Conservation (phyloP, 2,797 vertebrate species). For the Neomorphus geoffroyi region DNA sequence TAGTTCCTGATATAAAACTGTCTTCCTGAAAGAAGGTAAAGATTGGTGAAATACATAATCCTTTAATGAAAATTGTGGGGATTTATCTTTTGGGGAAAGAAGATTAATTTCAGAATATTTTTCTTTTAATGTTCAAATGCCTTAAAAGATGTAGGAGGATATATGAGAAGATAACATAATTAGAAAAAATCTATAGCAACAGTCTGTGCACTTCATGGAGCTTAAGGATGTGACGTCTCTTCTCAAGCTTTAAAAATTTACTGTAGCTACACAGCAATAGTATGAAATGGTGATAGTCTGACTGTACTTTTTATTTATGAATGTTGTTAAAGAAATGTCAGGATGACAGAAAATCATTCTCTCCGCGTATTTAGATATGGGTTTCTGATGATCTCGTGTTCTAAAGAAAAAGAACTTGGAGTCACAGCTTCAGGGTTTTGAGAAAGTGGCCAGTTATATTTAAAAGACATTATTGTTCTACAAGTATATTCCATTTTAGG, state of each 20-base stretch:
- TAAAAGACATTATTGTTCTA: not conserved
- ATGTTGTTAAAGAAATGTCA: not conserved
- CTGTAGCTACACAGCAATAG: not conserved
- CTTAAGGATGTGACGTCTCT: not conserved
- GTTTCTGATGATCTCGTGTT: not conserved
- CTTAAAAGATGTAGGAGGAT: not conserved
- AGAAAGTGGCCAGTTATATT: not conserved
- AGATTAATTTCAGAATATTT: not conserved
- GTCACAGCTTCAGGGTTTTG: not conserved
- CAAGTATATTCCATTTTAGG: not conserved
- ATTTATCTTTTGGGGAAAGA: not conserved
- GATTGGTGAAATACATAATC: not conserved
- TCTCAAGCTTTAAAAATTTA: not conserved
- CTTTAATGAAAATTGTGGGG: not conserved
- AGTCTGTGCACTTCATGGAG: not conserved
- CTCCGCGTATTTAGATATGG: not conserved
- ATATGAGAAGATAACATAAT: not conserved
- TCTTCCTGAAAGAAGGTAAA: not conserved
- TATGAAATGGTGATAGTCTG: not conserved
- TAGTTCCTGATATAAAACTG: not conserved
- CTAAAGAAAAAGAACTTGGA: not conserved
- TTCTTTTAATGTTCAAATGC: not conserved
- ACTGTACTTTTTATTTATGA: not conserved
- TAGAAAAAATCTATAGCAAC: conserved; percentile 24
- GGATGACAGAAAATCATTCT: not conserved